Conservation (phyloP, 2,113 vertebrate genomes). For the human region DNA sequence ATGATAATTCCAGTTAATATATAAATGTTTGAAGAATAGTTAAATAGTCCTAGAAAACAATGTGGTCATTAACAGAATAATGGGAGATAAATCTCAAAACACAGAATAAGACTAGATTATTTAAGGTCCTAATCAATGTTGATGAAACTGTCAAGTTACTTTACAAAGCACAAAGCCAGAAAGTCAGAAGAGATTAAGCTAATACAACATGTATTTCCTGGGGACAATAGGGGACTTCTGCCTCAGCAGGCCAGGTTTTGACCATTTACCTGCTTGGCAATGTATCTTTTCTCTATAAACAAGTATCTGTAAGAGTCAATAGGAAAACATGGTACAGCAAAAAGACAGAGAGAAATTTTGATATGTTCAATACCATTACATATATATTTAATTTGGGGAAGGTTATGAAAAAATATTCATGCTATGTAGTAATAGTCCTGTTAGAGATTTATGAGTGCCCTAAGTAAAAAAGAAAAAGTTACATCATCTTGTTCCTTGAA, state of each 20-base stretch:
- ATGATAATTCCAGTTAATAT: background rate
- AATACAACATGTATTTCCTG: background rate
- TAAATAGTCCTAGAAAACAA: background rate
- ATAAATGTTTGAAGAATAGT: background rate
- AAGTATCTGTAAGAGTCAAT: background rate
- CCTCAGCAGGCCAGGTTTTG: background rate
- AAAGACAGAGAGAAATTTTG: background rate
- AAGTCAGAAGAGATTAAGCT: background rate
- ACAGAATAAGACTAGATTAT: background rate
- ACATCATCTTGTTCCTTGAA: background rate
- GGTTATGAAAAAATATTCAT: background rate
- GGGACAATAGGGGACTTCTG: background rate
- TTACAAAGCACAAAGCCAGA: background rate
- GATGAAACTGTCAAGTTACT: background rate
- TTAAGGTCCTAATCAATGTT: background rate
- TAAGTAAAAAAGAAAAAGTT: background rate
- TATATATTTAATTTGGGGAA: background rate
- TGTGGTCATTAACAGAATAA: background rate
- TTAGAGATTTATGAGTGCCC: background rate
- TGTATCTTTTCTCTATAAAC: background rate
- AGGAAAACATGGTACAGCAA: background rate
- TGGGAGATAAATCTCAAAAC: background rate
- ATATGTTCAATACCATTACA: background rate
- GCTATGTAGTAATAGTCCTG: background rate
- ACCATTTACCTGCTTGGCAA: background rate